A percentile compares a stretch with the other conserved stretches of the same genome.
Evolutionary conservation across 1,140 invertebrate species (phyloP).

Genomic region (Stegodyphus dumicola): DNA sequence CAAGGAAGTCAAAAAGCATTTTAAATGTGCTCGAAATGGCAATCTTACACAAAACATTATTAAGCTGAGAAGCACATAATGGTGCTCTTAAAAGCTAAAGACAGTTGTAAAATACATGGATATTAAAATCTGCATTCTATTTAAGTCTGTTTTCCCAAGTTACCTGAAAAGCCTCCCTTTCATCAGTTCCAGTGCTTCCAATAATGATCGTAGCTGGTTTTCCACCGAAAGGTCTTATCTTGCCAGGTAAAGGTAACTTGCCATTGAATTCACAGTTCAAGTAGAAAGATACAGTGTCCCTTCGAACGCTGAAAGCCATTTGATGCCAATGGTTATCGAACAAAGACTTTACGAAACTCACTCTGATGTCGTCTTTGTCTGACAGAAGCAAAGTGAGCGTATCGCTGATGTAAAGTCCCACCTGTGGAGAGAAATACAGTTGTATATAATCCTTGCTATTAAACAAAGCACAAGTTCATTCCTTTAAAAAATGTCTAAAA

Average conservation of each 20-base stretch:
- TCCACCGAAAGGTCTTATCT: conserved; percentile 44
- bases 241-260: conserved; percentile 38
- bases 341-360: conserved; percentile 48
- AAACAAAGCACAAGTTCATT: too few species aligned
- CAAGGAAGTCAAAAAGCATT: too few species aligned
- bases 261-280: conserved; percentile 41
- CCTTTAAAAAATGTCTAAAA: too few species aligned
- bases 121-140: too few species aligned
- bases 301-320: conserved; percentile 30
- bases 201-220: conserved; percentile 42
- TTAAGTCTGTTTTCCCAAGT: not conserved
- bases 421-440: conserved; percentile 3
- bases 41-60: too few species aligned
- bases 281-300: conserved; percentile 47
- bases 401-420: conserved; percentile 47
- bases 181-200: conserved; percentile 39
- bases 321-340: conserved; percentile 49
- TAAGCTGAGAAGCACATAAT: too few species aligned
- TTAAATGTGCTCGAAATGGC: too few species aligned
- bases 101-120: too few species aligned
- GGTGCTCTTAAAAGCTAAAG: too few species aligned
- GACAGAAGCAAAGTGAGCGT: conserved; percentile 43
- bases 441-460: too few species aligned
- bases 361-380: conserved; percentile 45
- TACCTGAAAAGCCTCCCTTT: conserved; percentile 53